Percentiles rank a stretch among this genome's conserved stretches.
These are phyloP conservation scores for Octomys mimax DNA, from an alignment of 2,797 vertebrate species.

Conservation along the genomic window DNA sequence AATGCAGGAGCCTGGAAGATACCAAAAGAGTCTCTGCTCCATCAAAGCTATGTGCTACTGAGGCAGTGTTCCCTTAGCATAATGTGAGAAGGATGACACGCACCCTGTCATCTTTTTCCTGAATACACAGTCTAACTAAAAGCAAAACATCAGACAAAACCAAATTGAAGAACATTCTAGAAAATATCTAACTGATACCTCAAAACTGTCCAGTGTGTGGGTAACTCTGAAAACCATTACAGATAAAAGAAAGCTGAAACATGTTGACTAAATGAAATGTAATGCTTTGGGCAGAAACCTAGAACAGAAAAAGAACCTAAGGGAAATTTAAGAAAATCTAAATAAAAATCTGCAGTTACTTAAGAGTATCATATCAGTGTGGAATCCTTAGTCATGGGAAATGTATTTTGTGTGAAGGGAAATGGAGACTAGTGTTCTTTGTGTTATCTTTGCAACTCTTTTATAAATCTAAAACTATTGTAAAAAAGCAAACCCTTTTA, in stretches of 20 bases:
- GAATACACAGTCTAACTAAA: not conserved
- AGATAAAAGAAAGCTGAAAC: not conserved
- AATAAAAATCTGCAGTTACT: not conserved
- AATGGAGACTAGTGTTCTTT: not conserved
- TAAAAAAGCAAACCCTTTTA: slow-evolving; percentile 53
- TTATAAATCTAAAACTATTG: not conserved
- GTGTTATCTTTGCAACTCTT: not conserved
- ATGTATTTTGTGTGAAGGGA: not conserved
- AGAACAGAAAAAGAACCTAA: not conserved
- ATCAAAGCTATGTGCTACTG: not conserved
- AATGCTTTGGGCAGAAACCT: not conserved
- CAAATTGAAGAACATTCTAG: not conserved
- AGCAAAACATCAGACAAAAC: not conserved
- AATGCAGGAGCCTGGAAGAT: not conserved
- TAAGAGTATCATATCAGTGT: not conserved
- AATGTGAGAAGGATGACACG: not conserved
- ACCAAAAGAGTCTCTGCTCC: not conserved
- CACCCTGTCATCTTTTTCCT: not conserved
- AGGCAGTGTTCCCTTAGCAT: not conserved
- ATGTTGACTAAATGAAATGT: not conserved
- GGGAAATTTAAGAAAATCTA: not conserved
- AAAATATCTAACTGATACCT: not conserved
- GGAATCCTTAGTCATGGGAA: not conserved
- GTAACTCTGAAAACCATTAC: not conserved
- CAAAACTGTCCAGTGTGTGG: not conserved